Base-by-base conservation (phyloP, 2,113 vertebrate species). In the Grammomys dolichurus region DNA sequence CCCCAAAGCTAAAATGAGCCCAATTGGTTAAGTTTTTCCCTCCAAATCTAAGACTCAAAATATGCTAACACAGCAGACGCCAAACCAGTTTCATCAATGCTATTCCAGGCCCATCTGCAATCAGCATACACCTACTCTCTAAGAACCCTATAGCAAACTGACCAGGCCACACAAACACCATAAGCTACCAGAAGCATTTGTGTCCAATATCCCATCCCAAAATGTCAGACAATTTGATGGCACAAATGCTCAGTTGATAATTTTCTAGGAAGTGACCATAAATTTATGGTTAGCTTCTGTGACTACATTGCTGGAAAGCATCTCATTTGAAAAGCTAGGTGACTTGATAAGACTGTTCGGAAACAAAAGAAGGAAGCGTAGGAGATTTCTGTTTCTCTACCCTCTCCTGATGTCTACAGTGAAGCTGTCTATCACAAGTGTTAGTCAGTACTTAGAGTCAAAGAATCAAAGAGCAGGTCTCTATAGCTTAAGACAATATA, bases 1-100 rank as follows among this genome's bases (percentile, higher is more conserved):
- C 24, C 31, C 70, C 36, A 90, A 76, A 63, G 26, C 63, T 76
- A 67, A 33, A 33, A 7, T 1, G 33, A 65, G 14, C 82, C 43
- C 67, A 54, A 48, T 2, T n/a, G 36, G 28, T 54, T n/a, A n/a
- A 51, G 33, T 36, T 36, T n/a, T 72, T 51, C 76, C 40, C 13
- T 20, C 40, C 28, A 84, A 82, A 93, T 56, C 36, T 78, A 28
- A 89, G 93, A 84, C 65, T 81, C 80, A 93, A 11, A 78, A 94
- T 90, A 43, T 40, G 56, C 4, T 2, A 33, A 33, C 4, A 60
- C 9, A 76, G 7, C 70, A 76, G 94, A 87, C 43, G 7, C 82
- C 60, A 76, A 76, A 69, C 46, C 43, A 19, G 46, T 81, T 90
- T 75, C 43, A 93, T 46, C 58, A 82, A 43, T 4, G 54, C 14